These are phyloP conservation scores for Centropyge bicolor DNA, from an alignment of 2,797 vertebrate species.

Conservation along the genomic window DNA sequence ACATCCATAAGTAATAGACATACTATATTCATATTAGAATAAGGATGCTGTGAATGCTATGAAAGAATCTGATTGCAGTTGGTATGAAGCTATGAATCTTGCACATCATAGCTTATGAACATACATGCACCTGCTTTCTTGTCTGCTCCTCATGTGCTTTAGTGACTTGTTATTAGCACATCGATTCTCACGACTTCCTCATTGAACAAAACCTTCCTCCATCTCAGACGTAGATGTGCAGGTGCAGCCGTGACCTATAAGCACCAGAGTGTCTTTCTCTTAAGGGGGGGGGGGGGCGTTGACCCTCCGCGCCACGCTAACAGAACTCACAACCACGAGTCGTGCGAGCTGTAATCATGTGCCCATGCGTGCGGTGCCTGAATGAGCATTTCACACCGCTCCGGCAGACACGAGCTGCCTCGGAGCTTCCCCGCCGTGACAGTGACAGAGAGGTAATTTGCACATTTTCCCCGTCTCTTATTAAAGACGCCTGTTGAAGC, in stretches of 20 bases:
- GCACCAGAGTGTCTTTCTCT: neutral
- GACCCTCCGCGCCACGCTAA: neutral
- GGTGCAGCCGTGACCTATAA: neutral
- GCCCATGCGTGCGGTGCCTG: neutral
- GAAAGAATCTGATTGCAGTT: too few relatives aligned
- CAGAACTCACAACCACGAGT: neutral
- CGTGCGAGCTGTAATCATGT: conserved; percentile 3
- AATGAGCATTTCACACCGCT: conserved; percentile 13
- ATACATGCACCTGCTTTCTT: neutral
- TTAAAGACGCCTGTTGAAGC: conserved; percentile 37
- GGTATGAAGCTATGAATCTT: too few relatives aligned
- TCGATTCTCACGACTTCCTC: neutral
- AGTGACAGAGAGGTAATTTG: conserved; percentile 53
- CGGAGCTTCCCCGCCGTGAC: conserved; percentile 23
- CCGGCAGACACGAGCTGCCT: conserved; percentile 12
- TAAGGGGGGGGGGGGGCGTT: neutral
- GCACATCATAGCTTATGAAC: neutral
- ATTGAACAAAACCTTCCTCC: neutral
- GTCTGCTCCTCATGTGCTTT: neutral
- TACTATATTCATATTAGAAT: too few relatives aligned
- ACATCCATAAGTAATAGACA: too few relatives aligned
- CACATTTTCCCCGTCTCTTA: conserved; percentile 42
- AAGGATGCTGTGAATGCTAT: too few relatives aligned
- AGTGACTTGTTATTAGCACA: neutral
- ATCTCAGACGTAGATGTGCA: neutral